Evolutionary conservation across 1,140 invertebrate species (phyloP), one percentile per base, ranked within the genome.

Genomic region (Dendroctonus valens): DNA sequence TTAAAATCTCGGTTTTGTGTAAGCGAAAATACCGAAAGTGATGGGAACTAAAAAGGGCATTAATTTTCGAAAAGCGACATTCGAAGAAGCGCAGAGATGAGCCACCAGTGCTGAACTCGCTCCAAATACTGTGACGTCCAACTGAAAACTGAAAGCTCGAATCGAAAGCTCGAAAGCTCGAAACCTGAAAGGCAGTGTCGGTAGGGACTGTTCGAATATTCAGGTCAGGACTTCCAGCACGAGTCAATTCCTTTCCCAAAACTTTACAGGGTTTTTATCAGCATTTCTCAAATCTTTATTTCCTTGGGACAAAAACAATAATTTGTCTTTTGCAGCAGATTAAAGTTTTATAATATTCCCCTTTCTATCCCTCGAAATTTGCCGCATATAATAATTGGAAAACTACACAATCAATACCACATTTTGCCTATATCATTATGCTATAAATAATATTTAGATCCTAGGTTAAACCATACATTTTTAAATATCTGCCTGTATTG

Each of bases 221-320:
- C 64, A 66, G 64, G 64, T 59, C 64, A 66, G 64, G 64, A 66
- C 64, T 66, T 15, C 7, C 6, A 54, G 52, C 61, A 63, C 41
- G 49, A 62, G 49, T 62, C 60, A 53, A 62, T 53, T 62, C 59
- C 46, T 7, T 51, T 60, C 51, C 50, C 50, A 53, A 62, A 26
- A 62, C 50, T 62, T 62, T 53, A 62, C 60, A 62, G 7, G 49
- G 60, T 62, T 62, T 62, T 53, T 62, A 62, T 53, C 49, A 38
- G 41, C 60, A 62, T 62, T 62, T 62, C 49, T 52, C 49, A 62
- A 62, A 62, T 62, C 60, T 39, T 62, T 62, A 62, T 62, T 62
- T 53, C 51, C 49, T 53, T 51, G 40, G 44, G 49, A 48, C 49
- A 53, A 52, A 53, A 62, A 52, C 49, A 62, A 53, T 53, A 37